Evolutionary conservation across 1,140 invertebrate species (phyloP).

Genomic region (Schlechtendalia chinensis): DNA sequence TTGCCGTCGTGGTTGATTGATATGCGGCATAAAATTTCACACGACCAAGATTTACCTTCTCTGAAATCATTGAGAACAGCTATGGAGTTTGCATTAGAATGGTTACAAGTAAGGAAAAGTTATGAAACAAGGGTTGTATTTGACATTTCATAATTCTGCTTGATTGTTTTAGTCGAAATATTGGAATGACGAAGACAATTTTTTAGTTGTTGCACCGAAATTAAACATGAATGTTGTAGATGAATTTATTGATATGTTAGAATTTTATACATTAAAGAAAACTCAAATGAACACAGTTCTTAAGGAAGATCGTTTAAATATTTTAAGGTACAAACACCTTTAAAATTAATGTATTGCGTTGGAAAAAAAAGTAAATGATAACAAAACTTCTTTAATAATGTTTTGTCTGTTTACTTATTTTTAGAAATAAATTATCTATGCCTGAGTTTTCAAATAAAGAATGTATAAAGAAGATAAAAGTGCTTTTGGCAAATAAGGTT

Average conservation of each 20-base stretch:
- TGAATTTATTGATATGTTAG: conserved; percentile 15
- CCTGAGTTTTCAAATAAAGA: conserved; percentile 27
- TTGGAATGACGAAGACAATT: conserved; percentile 39
- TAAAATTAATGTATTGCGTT: no score
- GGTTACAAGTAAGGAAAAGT: conserved; percentile 8
- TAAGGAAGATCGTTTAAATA: conserved; percentile 3
- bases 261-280: conserved; percentile 25
- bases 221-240: background rate
- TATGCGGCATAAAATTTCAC: conserved; percentile 40
- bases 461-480: conserved; percentile 27
- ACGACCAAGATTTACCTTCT: conserved; percentile 39
- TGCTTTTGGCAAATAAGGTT: background rate
- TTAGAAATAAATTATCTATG: background rate
- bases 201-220: background rate
- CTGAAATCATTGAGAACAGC: conserved; percentile 18
- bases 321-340: conserved; percentile 18
- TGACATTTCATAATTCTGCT: background rate
- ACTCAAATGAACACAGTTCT: background rate
- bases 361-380: background rate
- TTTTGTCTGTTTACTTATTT: background rate
- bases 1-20: conserved; percentile 29
- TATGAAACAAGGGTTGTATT: background rate
- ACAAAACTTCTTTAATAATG: background rate
- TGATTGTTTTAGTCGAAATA: conserved; percentile 22
- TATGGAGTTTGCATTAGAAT: conserved; percentile 18